Percentiles rank a stretch among this genome's conserved stretches.
Conservation (phyloP, 2,113 vertebrate species). For the Trichomycterus rosablanca region DNA sequence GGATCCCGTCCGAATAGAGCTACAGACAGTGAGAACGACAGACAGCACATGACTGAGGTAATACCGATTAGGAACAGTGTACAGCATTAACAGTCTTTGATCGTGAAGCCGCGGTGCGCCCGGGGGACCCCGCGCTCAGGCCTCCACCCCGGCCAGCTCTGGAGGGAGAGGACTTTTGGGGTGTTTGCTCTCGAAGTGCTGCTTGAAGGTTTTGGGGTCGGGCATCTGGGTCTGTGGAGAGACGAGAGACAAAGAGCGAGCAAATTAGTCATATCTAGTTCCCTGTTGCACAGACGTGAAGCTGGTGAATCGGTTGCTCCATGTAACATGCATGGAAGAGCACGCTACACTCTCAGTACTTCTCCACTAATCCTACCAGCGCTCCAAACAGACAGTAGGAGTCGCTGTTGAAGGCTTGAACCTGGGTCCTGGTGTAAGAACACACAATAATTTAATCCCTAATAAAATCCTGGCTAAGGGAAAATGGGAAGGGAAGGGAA, state of each 20-base stretch:
- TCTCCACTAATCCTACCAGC: too few relatives aligned
- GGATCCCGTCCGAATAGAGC: conserved; percentile 7
- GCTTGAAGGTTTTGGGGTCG: conserved; percentile 50
- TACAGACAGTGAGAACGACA: background rate
- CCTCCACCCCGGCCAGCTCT: conserved; percentile 58
- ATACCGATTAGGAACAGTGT: conserved; percentile 29
- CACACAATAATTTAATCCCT: too few relatives aligned
- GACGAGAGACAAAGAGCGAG: background rate
- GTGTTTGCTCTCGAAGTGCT: conserved; percentile 49
- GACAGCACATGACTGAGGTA: background rate
- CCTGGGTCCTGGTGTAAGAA: too few relatives aligned
- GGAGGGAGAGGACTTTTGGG: conserved; percentile 46
- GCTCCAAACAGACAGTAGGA: too few relatives aligned
- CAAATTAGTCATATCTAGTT: too few relatives aligned
- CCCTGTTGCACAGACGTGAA: too few relatives aligned
- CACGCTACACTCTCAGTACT: too few relatives aligned
- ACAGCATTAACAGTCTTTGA: conserved; percentile 37
- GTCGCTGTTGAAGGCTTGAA: too few relatives aligned
- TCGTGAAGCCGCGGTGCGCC: background rate
- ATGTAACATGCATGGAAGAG: too few relatives aligned
- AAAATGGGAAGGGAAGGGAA: too few relatives aligned
- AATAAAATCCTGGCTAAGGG: too few relatives aligned
- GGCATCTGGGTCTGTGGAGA: conserved; percentile 43
- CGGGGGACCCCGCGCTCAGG: conserved; percentile 32
- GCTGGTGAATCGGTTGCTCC: too few relatives aligned